phyloP scores from a whole-genome alignment of 1,140 invertebrate genomes.

The Anagrus nilaparvatae region DNA sequence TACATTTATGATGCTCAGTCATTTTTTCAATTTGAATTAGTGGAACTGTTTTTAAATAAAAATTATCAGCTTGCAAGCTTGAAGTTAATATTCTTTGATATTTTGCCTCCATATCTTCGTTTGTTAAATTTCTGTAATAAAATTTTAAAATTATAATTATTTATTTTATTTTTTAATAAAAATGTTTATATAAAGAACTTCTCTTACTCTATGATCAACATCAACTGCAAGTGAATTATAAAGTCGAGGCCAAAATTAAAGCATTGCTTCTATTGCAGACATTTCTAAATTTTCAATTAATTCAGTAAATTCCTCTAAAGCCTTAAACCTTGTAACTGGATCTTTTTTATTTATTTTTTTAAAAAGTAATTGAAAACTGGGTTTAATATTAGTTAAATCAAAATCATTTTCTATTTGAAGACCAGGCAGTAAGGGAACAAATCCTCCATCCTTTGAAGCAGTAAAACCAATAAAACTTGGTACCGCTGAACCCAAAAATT shows the following conservation, averaged over 20 bases:
- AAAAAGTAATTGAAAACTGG: conserved; percentile 53
- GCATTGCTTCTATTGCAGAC: conserved; percentile 50
- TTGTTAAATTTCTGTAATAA: conserved; percentile 35
- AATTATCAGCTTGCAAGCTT: conserved; percentile 55
- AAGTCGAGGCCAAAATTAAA: conserved; percentile 69
- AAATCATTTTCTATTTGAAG: conserved; percentile 45
- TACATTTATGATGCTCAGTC: conserved; percentile 44
- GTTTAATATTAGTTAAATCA: conserved; percentile 47
- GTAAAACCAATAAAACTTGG: conserved; percentile 61
- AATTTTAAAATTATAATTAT: too few relatives aligned
- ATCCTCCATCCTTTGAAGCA: conserved; percentile 47
- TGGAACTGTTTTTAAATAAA: conserved; percentile 48
- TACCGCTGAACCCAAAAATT: conserved; percentile 52
- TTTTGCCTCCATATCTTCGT: conserved; percentile 64
- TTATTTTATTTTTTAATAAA: too few relatives aligned
- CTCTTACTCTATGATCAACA: conserved; percentile 67
- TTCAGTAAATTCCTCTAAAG: conserved; percentile 65
- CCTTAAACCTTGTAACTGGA: conserved; percentile 75
- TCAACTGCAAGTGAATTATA: conserved; percentile 66
- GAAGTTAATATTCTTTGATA: conserved; percentile 57
- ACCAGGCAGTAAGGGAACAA: conserved; percentile 48
- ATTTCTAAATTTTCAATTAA: conserved; percentile 52
- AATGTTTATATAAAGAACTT: conserved; percentile 61
- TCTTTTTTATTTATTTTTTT: conserved; percentile 80
- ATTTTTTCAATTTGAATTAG: conserved; percentile 42